Conservation (phyloP, 92 coral and sea anemone genomes). For the Epizoanthus fatuus region DNA sequence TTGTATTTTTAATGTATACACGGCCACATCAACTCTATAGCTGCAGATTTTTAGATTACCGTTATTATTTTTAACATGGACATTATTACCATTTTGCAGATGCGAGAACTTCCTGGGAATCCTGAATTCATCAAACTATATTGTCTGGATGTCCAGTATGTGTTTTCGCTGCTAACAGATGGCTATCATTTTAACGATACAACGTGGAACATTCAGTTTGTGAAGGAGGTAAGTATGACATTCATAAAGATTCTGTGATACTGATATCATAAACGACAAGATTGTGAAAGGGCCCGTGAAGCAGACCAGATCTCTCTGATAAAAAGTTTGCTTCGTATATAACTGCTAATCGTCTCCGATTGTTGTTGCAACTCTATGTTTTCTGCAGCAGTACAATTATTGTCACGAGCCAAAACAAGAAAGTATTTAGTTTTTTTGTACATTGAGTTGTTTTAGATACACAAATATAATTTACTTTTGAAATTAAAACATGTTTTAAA, state of each 20-base stretch:
- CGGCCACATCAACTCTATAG: neutral
- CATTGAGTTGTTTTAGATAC: no score
- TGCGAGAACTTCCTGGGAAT: slow-evolving; percentile 29
- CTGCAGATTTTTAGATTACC: neutral
- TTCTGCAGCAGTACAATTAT: no score
- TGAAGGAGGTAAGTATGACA: slow-evolving; percentile 71
- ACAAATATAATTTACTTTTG: neutral
- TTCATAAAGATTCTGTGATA: neutral
- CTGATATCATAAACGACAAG: neutral
- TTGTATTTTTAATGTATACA: neutral
- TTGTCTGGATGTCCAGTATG: slow-evolving; percentile 89
- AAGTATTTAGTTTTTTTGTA: no score
- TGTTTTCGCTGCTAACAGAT: slow-evolving; percentile 74
- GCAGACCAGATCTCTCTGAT: neutral
- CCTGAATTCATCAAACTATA: slow-evolving; percentile 43
- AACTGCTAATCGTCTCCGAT: no score
- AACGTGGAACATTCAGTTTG: slow-evolving; percentile 75
- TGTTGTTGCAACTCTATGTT: no score
- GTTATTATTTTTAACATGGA: neutral
- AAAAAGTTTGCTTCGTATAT: neutral
- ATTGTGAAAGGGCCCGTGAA: neutral
- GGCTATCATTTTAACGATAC: slow-evolving; percentile 80
- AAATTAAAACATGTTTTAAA: no score
- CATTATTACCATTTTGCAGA: slow-evolving; percentile 15
- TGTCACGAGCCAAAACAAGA: no score